Evolutionary conservation across 2,888 invertebrate species (phyloP), one percentile per base, ranked within the genome.

Genomic region (Volucella inflata): DNA sequence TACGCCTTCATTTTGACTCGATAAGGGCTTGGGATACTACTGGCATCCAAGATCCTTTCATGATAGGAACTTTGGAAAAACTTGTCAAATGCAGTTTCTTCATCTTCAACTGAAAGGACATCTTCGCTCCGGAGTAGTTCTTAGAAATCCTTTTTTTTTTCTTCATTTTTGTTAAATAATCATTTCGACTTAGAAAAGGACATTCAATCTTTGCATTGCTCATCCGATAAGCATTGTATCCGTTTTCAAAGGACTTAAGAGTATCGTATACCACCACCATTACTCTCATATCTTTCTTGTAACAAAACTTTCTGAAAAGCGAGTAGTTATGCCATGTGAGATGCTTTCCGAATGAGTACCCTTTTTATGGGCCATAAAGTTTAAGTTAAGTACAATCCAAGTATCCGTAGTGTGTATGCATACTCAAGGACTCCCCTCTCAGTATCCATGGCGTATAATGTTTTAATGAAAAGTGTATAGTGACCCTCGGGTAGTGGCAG

Each of bases 151-250:
- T 30, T 3, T 6, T 30, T 30, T 21, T 21, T 21, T 21, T 21
- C 6, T 30, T 30, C 6, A 4, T 30, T 30, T 30, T 30, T 30
- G 30, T 30, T 30, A 6, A 6, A 30, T 6, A 30, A 30, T 30
- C 30, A 30, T 30, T 30, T 30, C 30, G 30, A 30, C 30, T 30
- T 30, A 64, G 16, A 81, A 81, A 71, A 65, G 48, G 51, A 71
- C 77, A 82, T 53, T 71, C 77, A 71, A 65, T 59, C 81, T 30
- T 17, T 67, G 59, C 59, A 71, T 57, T 57, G 55, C 67, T 62
- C 50, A 50, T 57, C 59, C 64, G 81, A 81, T 81, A 76, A 81
- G 68, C 64, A 76, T 77, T 77, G 68, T 55, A 70, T 70, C 75
- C 36, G 36, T 60, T 53, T 48, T 46, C 46, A 40, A 30, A 30